These are phyloP conservation scores for Notamacropus eugenii DNA, from an alignment of 2,797 vertebrate genomes.

Conservation along the genomic window DNA sequence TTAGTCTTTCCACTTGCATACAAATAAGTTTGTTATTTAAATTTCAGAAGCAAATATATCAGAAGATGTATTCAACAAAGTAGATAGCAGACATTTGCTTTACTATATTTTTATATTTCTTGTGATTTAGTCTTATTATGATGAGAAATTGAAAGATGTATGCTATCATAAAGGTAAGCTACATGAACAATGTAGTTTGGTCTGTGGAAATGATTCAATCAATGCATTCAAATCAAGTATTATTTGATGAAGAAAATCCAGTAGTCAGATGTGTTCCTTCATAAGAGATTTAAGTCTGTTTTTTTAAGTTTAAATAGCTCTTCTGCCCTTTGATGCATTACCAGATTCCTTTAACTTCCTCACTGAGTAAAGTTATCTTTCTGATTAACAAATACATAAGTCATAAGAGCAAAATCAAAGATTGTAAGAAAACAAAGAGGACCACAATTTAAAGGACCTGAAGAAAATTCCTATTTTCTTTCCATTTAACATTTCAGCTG, in stretches of 20 bases:
- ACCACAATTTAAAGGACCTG: not conserved
- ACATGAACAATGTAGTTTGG: conserved; percentile 21
- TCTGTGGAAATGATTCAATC: conserved; percentile 5
- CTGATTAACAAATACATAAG: not conserved
- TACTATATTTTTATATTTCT: conserved; percentile 34
- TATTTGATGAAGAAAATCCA: not conserved
- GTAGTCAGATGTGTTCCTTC: conserved; percentile 8
- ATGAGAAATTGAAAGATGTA: conserved; percentile 30
- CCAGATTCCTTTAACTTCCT: not conserved
- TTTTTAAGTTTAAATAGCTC: not conserved
- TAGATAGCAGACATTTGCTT: conserved; percentile 4
- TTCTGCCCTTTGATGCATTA: not conserved
- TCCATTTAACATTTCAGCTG: not conserved
- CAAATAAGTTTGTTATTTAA: conserved; percentile 10
- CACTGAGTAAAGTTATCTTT: not conserved
- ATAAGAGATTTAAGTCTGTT: conserved; percentile 10
- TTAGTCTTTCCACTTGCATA: not conserved
- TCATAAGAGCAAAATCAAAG: no score
- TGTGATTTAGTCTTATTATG: conserved; percentile 11
- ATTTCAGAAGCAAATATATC: conserved; percentile 35
- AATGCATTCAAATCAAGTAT: conserved; percentile 29
- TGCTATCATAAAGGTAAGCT: conserved; percentile 32
- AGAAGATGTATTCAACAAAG: not conserved
- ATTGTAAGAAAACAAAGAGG: not conserved
- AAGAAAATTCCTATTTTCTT: not conserved